Evolutionary conservation across 2,888 invertebrate genomes (phyloP).

Genomic region (Drosophila mulleri): DNA sequence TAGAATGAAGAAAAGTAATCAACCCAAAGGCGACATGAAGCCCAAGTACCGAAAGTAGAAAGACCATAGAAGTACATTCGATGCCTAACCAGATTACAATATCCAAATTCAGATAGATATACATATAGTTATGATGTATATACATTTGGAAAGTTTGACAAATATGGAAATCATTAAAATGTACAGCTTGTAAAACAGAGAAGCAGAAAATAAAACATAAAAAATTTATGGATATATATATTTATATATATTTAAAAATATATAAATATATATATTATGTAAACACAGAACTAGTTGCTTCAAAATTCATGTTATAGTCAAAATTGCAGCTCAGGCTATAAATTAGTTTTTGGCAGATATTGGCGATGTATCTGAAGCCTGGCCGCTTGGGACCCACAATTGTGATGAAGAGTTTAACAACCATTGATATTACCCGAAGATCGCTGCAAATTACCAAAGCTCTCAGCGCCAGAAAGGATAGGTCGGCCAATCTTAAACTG

Average conservation of each 20-base stretch:
- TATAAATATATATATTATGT: not conserved
- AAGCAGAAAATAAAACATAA: not conserved
- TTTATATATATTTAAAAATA: not conserved
- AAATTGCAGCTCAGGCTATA: not conserved
- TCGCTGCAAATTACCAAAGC: not conserved
- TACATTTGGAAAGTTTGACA: conserved; percentile 1
- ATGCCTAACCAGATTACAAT: not conserved
- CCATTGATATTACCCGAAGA: not conserved
- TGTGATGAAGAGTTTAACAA: not conserved
- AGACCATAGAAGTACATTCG: not conserved
- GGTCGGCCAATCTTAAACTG: not conserved
- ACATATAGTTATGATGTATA: not conserved
- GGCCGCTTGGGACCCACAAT: conserved; percentile 16
- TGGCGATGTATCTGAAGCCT: conserved; percentile 31
- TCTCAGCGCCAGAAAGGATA: not conserved
- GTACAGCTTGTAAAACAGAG: conserved; percentile 12
- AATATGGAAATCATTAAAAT: not conserved
- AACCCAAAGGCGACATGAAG: not conserved
- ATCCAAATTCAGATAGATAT: not conserved
- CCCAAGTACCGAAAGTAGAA: not conserved
- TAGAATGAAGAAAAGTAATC: not conserved
- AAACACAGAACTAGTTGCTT: not conserved
- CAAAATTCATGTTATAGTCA: not conserved
- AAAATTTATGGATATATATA: not conserved
- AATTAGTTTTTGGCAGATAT: not conserved